Evolutionary conservation across 2,888 invertebrate genomes (phyloP).

Genomic region (Tuberolachnus salignus): DNA sequence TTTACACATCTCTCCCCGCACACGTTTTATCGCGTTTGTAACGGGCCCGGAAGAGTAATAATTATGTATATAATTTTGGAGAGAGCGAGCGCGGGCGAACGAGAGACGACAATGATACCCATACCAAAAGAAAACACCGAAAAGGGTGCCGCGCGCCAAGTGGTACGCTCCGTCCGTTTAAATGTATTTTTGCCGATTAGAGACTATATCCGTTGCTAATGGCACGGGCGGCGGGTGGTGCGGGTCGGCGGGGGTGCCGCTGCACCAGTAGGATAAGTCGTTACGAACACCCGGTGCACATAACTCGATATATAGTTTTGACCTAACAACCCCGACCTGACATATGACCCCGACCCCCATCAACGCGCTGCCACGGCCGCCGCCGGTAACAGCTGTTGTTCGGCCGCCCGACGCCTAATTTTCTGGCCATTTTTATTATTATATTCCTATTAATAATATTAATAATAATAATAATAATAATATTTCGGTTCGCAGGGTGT

Average conservation of each 20-base stretch:
- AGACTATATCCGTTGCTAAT: conserved; percentile 37
- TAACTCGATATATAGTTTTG: conserved; percentile 51
- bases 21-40: too few species aligned
- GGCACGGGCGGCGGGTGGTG: background rate
- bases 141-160: background rate
- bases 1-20: too few species aligned
- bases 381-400: conserved; percentile 48
- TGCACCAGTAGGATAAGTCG: conserved; percentile 54
- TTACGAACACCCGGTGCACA: conserved; percentile 54
- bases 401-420: conserved; percentile 37
- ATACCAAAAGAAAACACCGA: conserved; percentile 58
- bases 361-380: too few species aligned
- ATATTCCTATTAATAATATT: too few species aligned
- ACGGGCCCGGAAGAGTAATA: too few species aligned
- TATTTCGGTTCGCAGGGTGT: background rate
- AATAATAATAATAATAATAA: background rate
- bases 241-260: background rate
- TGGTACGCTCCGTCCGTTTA: conserved; percentile 9
- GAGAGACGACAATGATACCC: too few species aligned
- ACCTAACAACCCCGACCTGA: conserved; percentile 54
- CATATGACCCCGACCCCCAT: conserved; percentile 55
- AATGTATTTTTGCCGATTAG: conserved; percentile 50
- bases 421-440: conserved; percentile 20
- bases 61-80: too few species aligned
- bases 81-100: too few species aligned